Evolutionary conservation across 2,888 invertebrate genomes (phyloP).

Genomic region (Criorhina ranunculi): DNA sequence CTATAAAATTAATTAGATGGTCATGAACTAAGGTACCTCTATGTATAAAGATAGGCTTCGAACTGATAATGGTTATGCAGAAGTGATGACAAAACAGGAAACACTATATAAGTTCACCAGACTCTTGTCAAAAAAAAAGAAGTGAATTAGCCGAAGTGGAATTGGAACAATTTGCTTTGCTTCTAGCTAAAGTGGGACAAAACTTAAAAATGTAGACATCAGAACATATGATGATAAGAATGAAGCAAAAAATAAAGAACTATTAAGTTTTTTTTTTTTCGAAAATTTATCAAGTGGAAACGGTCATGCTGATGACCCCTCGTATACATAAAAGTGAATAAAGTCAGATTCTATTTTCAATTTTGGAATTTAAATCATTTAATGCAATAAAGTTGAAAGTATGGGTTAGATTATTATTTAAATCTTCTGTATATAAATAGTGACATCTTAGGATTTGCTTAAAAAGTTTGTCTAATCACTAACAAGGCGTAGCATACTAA

Average conservation of each 20-base stretch:
- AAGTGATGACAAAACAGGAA: constrained; percentile 64
- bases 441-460: not conserved
- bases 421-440: not conserved
- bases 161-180: constrained; percentile 24
- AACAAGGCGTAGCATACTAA: too few relatives aligned
- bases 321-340: constrained; percentile 15
- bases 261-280: constrained; percentile 9
- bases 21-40: constrained; percentile 42
- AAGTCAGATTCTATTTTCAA: constrained; percentile 47
- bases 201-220: constrained; percentile 18
- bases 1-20: constrained; percentile 30
- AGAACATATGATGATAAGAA: constrained; percentile 54
- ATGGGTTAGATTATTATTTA: not conserved
- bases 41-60: constrained; percentile 1
- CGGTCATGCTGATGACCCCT: constrained; percentile 61
- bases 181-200: constrained; percentile 36
- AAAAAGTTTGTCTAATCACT: not conserved
- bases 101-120: constrained; percentile 54
- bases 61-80: constrained; percentile 42
- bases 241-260: constrained; percentile 35
- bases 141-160: constrained; percentile 18
- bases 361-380: constrained; percentile 37
- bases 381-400: not conserved
- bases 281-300: constrained; percentile 50
- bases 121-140: constrained; percentile 35